Base-by-base conservation (phyloP, 2,797 vertebrate genomes). In the Ciconia nigra region DNA sequence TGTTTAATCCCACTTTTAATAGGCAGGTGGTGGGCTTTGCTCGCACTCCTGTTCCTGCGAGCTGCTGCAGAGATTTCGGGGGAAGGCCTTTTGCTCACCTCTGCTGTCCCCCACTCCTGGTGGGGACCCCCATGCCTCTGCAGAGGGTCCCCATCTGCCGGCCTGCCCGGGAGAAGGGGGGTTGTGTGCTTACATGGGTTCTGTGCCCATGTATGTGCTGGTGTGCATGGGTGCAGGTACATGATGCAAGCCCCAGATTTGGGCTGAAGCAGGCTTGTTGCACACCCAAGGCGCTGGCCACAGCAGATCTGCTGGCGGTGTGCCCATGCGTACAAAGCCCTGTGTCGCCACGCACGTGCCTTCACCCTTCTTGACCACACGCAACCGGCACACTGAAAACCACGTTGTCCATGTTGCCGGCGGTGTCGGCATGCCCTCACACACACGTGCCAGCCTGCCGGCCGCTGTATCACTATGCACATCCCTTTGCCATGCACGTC, bases 21-120 rank as follows among this genome's bases (percentile, higher is more conserved):
- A 96, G 97, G 97, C 97, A 98, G 98, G 98, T 98, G 98, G 97
- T 97, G 93, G 97, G 96, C 95, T 98, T 97, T 97, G 83, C 95
- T 98, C 10, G 54, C 92, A 85, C 86, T 96, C 83, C 81, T 26
- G 72, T 91, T 96, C 96, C 93, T 93, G 96, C 55, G 83, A 96
- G 97, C 97, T 98, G 96, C 97, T 96, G 96, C 94, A 81, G 82
- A 70, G 79, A 94, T 87, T 86, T 62, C 21, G 26, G 11, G 17
- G 89, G 54, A 87, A 83, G 65, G 87, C 39, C 87, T 93, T 93
- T 76, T 89, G 87, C 95, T 95, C 67, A 16, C 80, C 90, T 94
- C 93, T 84, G 26, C 80, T 70, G 72, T 73, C 44, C 61, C 69
- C 63, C 31, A 41, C n/a, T 93, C 58, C 63, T 79, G 58, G 42